These are phyloP conservation scores for Speoplatyrhinus poulsoni DNA, from an alignment of 2,113 vertebrate species.

Conservation along the genomic window DNA sequence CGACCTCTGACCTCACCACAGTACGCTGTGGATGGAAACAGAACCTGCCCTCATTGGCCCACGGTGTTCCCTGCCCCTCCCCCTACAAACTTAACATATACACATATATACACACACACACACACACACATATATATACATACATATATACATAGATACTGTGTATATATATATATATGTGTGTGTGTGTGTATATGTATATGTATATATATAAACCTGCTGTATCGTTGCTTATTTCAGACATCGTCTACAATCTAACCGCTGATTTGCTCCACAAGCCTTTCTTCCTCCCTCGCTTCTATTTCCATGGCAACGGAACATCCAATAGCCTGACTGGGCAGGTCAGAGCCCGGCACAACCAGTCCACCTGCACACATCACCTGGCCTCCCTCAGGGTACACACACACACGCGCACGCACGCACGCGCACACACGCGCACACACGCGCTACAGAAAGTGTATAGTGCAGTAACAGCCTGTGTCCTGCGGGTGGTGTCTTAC, in stretches of 20 bases:
- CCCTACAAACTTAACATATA: no score
- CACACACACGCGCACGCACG: neutral
- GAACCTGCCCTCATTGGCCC: no score
- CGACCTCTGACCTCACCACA: no score
- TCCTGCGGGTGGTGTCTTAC: constrained; percentile 30
- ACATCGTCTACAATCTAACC: constrained; percentile 88
- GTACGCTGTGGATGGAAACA: no score
- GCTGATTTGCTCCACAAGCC: constrained; percentile 85
- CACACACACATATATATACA: no score
- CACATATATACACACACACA: no score
- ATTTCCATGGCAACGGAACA: constrained; percentile 87
- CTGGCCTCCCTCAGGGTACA: constrained; percentile 88
- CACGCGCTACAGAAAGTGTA: neutral
- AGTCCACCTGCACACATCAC: constrained; percentile 76
- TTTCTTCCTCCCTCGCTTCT: constrained; percentile 85
- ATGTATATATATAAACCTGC: no score
- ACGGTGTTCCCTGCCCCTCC: no score
- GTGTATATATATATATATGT: no score
- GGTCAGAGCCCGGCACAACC: constrained; percentile 66
- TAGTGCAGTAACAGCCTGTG: no score
- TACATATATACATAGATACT: no score
- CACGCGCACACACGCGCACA: constrained; percentile 7
- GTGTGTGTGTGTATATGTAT: no score
- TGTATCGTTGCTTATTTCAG: constrained; percentile 62
- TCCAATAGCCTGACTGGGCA: constrained; percentile 79